Evolutionary conservation across 2,888 invertebrate genomes (phyloP).

Genomic region (Xanthorhoe spadicearia): DNA sequence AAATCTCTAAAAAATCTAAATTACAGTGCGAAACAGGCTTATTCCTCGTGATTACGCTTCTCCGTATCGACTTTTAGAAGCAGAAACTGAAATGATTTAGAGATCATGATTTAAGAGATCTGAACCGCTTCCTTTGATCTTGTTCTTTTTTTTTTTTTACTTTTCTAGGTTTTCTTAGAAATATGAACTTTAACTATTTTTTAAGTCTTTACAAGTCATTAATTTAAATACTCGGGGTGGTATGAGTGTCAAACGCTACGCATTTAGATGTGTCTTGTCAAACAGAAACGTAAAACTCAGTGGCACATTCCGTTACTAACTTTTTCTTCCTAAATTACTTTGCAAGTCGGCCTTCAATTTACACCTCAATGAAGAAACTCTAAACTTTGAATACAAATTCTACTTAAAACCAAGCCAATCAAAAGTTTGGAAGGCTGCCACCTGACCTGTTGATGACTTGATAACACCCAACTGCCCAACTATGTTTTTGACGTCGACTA

Average conservation of each 20-base stretch:
- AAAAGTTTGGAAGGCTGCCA: slow-evolving; percentile 58
- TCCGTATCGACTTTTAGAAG: slow-evolving; percentile 50
- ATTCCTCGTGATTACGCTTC: slow-evolving; percentile 56
- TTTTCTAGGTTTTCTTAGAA: not conserved
- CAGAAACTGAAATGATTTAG: slow-evolving; percentile 56
- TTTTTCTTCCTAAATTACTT: slow-evolving; percentile 62
- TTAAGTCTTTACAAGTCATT: too few relatives aligned
- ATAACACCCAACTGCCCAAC: slow-evolving; percentile 25
- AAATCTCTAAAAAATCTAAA: too few relatives aligned
- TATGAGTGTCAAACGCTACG: not conserved
- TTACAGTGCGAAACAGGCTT: slow-evolving; percentile 60
- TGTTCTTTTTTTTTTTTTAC: not conserved
- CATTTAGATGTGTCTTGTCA: slow-evolving; percentile 23
- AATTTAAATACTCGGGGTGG: not conserved
- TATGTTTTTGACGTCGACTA: slow-evolving; percentile 21
- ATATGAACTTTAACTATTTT: too few relatives aligned
- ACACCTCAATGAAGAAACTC: slow-evolving; percentile 65
- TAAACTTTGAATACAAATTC: slow-evolving; percentile 67
- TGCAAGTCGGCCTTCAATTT: slow-evolving; percentile 66
- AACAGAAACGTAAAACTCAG: slow-evolving; percentile 36
- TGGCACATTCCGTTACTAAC: slow-evolving; percentile 50
- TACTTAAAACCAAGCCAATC: slow-evolving; percentile 65
- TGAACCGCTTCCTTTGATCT: not conserved
- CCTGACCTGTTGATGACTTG: slow-evolving; percentile 36
- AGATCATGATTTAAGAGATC: slow-evolving; percentile 44